phyloP scores from a whole-genome alignment of 2,888 invertebrate species.

The Lypha dubia region DNA sequence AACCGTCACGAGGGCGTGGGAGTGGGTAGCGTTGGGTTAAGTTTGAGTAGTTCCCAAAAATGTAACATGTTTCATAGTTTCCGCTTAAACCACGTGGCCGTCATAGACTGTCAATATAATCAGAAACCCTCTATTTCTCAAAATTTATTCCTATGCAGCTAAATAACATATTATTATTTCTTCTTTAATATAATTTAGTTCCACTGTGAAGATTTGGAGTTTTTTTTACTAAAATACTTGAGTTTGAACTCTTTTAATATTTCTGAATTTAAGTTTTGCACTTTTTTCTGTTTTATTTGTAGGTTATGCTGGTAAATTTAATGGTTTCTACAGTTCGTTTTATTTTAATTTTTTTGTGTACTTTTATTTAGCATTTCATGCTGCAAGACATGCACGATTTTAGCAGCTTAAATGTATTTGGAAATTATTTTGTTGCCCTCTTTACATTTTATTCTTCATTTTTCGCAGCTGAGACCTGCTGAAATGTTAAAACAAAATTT shows the following conservation, averaged over 20 bases:
- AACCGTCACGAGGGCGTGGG: no score
- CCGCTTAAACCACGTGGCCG: no score
- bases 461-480: conserved; percentile 19
- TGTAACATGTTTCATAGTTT: no score
- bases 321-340: conserved; percentile 9
- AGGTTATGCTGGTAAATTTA: conserved; percentile 4
- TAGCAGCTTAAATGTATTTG: conserved; percentile 11
- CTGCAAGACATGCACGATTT: conserved; percentile 33
- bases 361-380: not conserved
- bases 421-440: not conserved
- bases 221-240: not conserved
- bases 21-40: no score
- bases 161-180: no score
- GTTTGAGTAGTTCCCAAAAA: no score
- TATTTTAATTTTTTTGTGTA: not conserved
- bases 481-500: conserved; percentile 51
- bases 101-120: no score
- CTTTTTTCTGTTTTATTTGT: not conserved
- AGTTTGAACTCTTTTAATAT: not conserved
- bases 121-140: no score
- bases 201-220: not conserved
- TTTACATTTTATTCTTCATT: conserved; percentile 7
- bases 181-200: not conserved
- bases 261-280: not conserved
- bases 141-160: no score